Evolutionary conservation across 2,888 invertebrate genomes (phyloP).

Genomic region (Mellilla xanthometata): DNA sequence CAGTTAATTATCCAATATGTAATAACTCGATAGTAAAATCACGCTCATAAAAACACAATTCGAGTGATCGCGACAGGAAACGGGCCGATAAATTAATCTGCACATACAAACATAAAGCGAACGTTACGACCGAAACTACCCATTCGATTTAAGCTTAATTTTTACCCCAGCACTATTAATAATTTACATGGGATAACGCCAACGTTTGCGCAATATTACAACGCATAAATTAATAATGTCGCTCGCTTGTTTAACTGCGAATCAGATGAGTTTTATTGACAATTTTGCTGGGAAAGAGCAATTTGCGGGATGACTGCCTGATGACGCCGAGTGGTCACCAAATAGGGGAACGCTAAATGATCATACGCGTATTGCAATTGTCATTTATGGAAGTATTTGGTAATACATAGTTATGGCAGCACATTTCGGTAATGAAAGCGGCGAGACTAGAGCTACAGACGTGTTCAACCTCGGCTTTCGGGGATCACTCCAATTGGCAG

Average conservation of each 20-base stretch:
- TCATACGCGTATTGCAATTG: constrained; percentile 51
- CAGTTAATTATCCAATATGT: constrained; percentile 30
- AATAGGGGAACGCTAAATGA: constrained; percentile 60
- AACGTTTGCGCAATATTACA: constrained; percentile 81
- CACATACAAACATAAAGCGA: constrained; percentile 74
- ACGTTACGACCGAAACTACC: constrained; percentile 76
- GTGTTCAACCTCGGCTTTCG: constrained; percentile 1
- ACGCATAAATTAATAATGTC: constrained; percentile 82
- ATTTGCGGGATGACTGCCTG: constrained; percentile 79
- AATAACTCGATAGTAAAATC: constrained; percentile 32
- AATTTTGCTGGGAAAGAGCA: constrained; percentile 81
- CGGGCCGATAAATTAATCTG: constrained; percentile 71
- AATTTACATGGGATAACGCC: constrained; percentile 79
- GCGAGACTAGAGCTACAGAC: constrained; percentile 32
- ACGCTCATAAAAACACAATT: constrained; percentile 48
- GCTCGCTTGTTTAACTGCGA: constrained; percentile 82
- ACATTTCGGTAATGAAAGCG: constrained; percentile 35
- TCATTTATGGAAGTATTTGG: constrained; percentile 57
- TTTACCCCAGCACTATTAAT: constrained; percentile 82
- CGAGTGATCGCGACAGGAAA: constrained; percentile 56
- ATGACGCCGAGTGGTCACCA: constrained; percentile 76
- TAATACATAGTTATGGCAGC: constrained; percentile 50
- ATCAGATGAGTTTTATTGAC: constrained; percentile 83
- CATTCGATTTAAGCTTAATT: constrained; percentile 82
- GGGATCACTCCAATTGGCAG: constrained; percentile 7